Base-by-base conservation (phyloP, 2,797 vertebrate species). In the Phoeniculus purpureus region DNA sequence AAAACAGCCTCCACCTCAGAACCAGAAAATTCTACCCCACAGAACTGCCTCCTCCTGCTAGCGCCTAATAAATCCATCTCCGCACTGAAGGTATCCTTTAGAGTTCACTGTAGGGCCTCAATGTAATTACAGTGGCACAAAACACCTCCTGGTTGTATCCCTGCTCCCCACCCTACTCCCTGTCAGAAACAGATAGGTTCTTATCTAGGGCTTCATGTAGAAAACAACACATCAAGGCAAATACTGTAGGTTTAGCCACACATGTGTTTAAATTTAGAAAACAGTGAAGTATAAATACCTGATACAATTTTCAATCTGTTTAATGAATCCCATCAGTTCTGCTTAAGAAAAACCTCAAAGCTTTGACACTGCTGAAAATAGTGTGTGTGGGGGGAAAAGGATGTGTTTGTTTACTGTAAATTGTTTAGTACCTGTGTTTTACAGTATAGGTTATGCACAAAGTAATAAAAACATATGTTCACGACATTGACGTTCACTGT, bases 371-470 rank as follows among this genome's bases (percentile, higher is more conserved):
- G 78, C 88, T 92, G 91, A 97, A 94, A 96, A 96, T 90, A 96
- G 55, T 83, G 81, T 93, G 51, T 85, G 91, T 55, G 85, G 81
- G 92, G 51, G 86, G 91, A 93, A 96, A 95, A 95, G 94, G 86
- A 97, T 93, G 94, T 96, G 92, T 96, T 98, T 97, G 95, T 97
- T 97, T 97, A 96, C 91, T 90, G 96, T 97, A 91, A 97, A 97
- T 97, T 97, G 97, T 98, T 97, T 96, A 97, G 92, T 81, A 86
- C 47, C 75, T 96, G 90, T 89, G 84, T 95, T 97, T 97, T 96
- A 96, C 79, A 96, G 94, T 79, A 74, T 83, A 95, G 94, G 85
- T 96, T 93, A 95, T 90, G 95, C 93, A 92, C 78, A 95, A 96
- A 96, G 94, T 92, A 92, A 96, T 94, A 96, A 94, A 97, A 96